phyloP scores from a whole-genome alignment of 2,113 vertebrate species.

The Nicator chloris region DNA sequence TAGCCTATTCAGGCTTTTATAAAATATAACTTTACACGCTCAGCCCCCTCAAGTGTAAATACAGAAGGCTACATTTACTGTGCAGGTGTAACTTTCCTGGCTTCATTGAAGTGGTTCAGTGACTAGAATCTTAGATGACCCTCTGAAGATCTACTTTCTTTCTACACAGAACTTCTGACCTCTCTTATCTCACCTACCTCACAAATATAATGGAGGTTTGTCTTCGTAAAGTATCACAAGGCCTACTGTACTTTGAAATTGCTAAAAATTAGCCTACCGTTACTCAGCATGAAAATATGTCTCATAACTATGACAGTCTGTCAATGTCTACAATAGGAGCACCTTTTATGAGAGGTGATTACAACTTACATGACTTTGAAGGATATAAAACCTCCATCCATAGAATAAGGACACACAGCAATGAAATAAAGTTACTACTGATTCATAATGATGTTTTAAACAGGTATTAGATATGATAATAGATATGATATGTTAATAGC shows the following conservation, averaged over 20 bases:
- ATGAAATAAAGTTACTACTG: not conserved
- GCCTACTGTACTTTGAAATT: not conserved
- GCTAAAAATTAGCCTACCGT: not conserved
- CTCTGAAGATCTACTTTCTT: not conserved
- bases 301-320: not conserved
- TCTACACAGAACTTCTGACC: not conserved
- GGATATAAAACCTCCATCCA: not conserved
- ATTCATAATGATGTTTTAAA: not conserved
- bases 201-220: not conserved
- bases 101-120: not conserved
- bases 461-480: not conserved
- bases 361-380: not conserved
- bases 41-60: not conserved
- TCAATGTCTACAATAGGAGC: not conserved
- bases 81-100: not conserved
- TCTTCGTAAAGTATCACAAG: not conserved
- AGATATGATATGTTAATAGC: not conserved
- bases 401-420: not conserved
- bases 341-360: not conserved
- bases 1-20: not conserved
- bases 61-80: not conserved
- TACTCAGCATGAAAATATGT: not conserved
- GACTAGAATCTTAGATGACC: not conserved
- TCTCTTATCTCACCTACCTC: not conserved
- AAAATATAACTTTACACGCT: rapidly evolving